A percentile compares a stretch with the other conserved stretches of the same genome.
Evolutionary conservation across 2,888 invertebrate genomes (phyloP).

Genomic region (Drosophila paramelanica): DNA sequence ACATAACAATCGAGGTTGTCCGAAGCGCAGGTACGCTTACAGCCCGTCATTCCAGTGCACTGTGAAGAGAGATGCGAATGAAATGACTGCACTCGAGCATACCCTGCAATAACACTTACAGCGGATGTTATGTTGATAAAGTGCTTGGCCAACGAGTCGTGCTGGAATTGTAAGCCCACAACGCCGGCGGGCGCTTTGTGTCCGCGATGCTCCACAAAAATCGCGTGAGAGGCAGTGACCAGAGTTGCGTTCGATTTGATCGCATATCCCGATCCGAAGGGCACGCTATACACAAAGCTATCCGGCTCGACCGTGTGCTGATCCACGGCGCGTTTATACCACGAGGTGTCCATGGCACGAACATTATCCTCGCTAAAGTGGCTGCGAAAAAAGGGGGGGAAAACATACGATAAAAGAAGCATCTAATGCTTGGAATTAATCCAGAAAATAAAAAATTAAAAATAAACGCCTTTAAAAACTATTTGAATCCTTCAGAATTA

Average conservation of each 20-base stretch:
- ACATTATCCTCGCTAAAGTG: constrained; percentile 93
- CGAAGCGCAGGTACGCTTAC: constrained; percentile 94
- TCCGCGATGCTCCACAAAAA: constrained; percentile 93
- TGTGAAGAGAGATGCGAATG: constrained; percentile 21
- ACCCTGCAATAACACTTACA: constrained; percentile 85
- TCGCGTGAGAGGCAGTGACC: constrained; percentile 95
- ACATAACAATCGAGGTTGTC: constrained; percentile 96
- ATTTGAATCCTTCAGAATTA: too few relatives aligned
- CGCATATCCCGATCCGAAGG: constrained; percentile 85
- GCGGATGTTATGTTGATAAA: constrained; percentile 95
- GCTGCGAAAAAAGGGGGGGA: constrained; percentile 85
- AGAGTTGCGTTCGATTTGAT: constrained; percentile 87
- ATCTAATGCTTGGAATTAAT: too few relatives aligned
- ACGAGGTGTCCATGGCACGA: constrained; percentile 93
- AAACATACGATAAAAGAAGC: neutral
- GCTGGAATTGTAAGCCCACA: constrained; percentile 95
- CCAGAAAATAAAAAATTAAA: too few relatives aligned
- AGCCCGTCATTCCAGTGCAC: constrained; percentile 89
- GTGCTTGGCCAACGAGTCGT: constrained; percentile 92
- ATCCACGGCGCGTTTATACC: constrained; percentile 96
- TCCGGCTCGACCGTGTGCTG: constrained; percentile 94
- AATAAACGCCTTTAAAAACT: too few relatives aligned
- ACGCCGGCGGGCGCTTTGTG: constrained; percentile 95
- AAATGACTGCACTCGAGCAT: neutral
- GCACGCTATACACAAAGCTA: constrained; percentile 94